A percentile compares a stretch with the other conserved stretches of the same genome.
Evolutionary conservation across 2,113 vertebrate genomes (phyloP).

Genomic region (Actenoides hombroni): DNA sequence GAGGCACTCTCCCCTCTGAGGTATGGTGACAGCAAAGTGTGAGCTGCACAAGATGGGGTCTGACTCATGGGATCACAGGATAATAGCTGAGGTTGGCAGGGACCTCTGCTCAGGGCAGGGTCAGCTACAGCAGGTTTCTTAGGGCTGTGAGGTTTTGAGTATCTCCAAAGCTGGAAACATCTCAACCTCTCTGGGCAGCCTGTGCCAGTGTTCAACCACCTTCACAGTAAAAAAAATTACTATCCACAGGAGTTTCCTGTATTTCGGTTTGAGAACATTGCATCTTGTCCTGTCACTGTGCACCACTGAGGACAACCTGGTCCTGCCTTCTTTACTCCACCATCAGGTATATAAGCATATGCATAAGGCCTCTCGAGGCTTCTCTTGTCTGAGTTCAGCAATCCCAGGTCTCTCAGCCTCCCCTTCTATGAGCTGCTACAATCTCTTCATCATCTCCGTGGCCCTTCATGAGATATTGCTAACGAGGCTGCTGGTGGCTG

Average conservation of each 20-base stretch:
- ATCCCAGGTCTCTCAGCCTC: background rate
- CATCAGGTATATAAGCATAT: background rate
- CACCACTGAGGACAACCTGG: background rate
- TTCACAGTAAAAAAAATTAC: background rate
- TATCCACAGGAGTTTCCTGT: background rate
- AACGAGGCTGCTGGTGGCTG: accelerated
- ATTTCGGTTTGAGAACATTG: background rate
- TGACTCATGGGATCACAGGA: background rate
- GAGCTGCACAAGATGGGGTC: background rate
- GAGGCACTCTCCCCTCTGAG: background rate
- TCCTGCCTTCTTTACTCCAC: background rate
- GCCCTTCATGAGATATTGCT: background rate
- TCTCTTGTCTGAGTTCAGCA: background rate
- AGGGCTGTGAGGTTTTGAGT: background rate
- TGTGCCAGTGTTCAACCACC: background rate
- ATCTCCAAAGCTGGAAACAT: background rate
- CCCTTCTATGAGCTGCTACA: background rate
- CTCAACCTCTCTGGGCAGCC: background rate
- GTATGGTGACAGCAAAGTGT: accelerated
- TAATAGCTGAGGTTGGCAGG: background rate
- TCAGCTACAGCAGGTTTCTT: background rate
- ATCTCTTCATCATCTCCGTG: background rate
- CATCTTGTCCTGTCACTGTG: background rate
- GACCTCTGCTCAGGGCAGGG: background rate
- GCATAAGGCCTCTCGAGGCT: background rate